These are phyloP conservation scores for Plusia festucae DNA, from an alignment of 2,888 invertebrate genomes.

Conservation along the genomic window DNA sequence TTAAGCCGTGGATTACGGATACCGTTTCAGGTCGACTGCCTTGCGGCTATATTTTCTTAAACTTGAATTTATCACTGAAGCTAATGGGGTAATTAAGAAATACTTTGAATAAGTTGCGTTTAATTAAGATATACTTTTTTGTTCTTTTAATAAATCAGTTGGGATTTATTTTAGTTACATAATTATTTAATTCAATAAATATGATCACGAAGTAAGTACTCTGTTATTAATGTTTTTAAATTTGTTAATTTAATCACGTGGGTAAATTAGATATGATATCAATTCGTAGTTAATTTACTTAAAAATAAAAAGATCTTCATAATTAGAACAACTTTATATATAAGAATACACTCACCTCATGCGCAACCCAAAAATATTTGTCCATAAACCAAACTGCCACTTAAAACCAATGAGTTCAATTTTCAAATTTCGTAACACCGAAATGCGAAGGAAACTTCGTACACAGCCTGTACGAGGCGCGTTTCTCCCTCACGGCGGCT, in stretches of 20 bases:
- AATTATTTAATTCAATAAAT: no score
- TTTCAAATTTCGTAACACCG: conserved; percentile 67
- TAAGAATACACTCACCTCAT: conserved; percentile 60
- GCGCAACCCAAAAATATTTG: conserved; percentile 54
- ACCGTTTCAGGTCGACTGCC: conserved; percentile 32
- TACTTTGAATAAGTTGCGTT: not conserved
- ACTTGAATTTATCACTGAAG: conserved; percentile 1
- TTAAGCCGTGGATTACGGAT: conserved; percentile 41
- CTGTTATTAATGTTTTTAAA: not conserved
- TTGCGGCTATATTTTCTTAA: conserved; percentile 5
- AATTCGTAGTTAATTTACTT: not conserved
- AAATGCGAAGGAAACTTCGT: conserved; percentile 69
- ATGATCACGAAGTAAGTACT: no score
- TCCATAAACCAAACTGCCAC: conserved; percentile 70
- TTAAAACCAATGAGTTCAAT: conserved; percentile 63
- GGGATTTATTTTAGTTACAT: no score
- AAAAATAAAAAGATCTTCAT: not conserved
- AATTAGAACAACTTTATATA: not conserved
- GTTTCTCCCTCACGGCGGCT: conserved; percentile 62
- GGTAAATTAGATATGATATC: not conserved
- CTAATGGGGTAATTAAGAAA: not conserved
- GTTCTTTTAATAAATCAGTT: no score
- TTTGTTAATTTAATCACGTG: not conserved
- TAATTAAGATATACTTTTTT: not conserved
- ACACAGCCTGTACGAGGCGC: conserved; percentile 56